Evolutionary conservation across 2,113 vertebrate genomes (phyloP).

Genomic region (Lathamus discolor): DNA sequence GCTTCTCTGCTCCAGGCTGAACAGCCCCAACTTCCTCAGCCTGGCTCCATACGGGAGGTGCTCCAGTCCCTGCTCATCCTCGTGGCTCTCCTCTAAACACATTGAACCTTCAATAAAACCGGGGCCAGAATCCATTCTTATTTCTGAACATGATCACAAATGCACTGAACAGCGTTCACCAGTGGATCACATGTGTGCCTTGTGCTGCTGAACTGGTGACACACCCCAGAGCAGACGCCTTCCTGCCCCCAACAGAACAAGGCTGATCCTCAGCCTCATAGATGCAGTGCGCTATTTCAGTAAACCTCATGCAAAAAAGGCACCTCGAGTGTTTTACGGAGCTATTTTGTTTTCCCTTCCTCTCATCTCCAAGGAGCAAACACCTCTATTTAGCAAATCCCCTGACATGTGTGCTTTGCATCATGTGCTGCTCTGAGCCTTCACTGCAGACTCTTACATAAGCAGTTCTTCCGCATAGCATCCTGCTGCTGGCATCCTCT

Average conservation of each 20-base stretch:
- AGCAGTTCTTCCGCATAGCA: not conserved
- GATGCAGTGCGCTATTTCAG: accelerated
- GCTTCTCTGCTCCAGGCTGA: no score
- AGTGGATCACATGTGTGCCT: accelerated
- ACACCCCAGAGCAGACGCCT: not conserved
- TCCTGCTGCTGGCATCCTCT: not conserved
- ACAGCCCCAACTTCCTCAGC: no score
- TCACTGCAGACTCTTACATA: constrained; percentile 44
- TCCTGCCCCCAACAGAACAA: not conserved
- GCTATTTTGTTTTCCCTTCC: not conserved
- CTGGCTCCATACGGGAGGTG: no score
- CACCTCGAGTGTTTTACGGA: not conserved
- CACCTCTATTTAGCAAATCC: not conserved
- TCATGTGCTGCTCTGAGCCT: not conserved
- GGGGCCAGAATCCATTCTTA: not conserved
- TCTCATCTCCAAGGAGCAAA: constrained; percentile 1
- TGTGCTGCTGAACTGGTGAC: not conserved
- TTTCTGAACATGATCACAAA: accelerated
- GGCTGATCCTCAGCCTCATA: not conserved
- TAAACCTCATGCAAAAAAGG: not conserved
- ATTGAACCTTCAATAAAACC: not conserved
- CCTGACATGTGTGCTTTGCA: not conserved
- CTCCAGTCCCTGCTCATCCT: no score
- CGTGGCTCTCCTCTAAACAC: not conserved
- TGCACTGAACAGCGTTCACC: not conserved